Base-by-base conservation (phyloP, 1,140 invertebrate species). In the Caenorhabditis briggsae region DNA sequence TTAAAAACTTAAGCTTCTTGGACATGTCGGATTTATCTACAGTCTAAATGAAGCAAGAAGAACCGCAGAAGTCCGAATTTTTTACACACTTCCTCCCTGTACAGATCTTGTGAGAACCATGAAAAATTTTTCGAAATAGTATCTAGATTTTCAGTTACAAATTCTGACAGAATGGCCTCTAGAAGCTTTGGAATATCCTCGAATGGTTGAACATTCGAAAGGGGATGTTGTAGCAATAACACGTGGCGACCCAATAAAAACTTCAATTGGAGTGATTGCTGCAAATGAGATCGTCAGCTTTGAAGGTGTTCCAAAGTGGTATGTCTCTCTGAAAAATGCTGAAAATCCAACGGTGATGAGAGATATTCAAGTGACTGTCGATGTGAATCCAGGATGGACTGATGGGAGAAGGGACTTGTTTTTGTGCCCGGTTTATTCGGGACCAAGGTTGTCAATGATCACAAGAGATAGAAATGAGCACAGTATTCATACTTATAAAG, bases 351-450 rank as follows among this genome's bases (percentile, higher is more conserved):
- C 70, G 8, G 23, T 78, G 8, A 78, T n/a, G 7, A n/a, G 70
- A 18, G 70, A 78, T 2, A 78, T 78, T 78, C 70, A 78, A 50
- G 70, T 78, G 46, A 41, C 70, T 23, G n/a, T 78, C 23, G 46
- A 78, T 78, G 70, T 53, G 70, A 78, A 78, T 20, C 43, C 70
- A 23, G 70, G 46, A 78, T 78, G 43, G 46, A 50, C 70, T 8
- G 70, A 78, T 50, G 70, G n/a, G 5, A 16, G 70, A 12, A 48
- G 46, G 23, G 46, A 50, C 20, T 50, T 78, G 3, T 78, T 78
- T 78, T 53, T 78, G 46, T 78, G 70, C 50, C 70, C 70, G 12
- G 70, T 78, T 78, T 78, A 78, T 78, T 78, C 70, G 2, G 70
- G 70, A 43, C 70, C 70, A 12, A 48, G 70, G 23, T 23, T 78